These are phyloP conservation scores for Operophtera brumata DNA, from an alignment of 2,888 invertebrate species.

Conservation along the genomic window DNA sequence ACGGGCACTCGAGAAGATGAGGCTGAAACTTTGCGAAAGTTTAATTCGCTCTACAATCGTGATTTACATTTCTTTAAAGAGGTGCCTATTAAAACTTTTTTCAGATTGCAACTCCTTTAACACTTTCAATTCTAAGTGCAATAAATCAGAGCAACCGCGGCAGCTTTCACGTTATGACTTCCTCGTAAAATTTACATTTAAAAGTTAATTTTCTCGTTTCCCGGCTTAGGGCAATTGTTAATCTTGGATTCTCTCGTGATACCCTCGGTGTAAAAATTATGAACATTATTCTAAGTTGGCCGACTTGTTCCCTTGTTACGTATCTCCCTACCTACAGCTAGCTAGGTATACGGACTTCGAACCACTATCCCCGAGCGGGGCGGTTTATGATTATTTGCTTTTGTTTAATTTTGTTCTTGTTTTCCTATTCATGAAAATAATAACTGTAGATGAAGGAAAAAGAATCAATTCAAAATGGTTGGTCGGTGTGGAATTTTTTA, in stretches of 20 bases:
- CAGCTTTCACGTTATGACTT: slow-evolving; percentile 79
- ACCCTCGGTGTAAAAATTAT: slow-evolving; percentile 56
- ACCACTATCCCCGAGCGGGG: slow-evolving; percentile 15
- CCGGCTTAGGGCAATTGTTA: slow-evolving; percentile 73
- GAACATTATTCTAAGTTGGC: slow-evolving; percentile 51
- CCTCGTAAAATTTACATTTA: slow-evolving; percentile 80
- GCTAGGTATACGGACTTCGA: slow-evolving; percentile 1
- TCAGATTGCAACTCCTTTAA: slow-evolving; percentile 79
- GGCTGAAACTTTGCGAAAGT: slow-evolving; percentile 68
- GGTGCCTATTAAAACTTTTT: slow-evolving; percentile 80
- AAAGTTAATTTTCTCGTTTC: slow-evolving; percentile 77
- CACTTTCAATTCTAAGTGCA: slow-evolving; percentile 77
- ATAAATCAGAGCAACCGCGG: slow-evolving; percentile 78
- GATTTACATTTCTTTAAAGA: slow-evolving; percentile 79
- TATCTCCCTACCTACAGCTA: slow-evolving; percentile 2
- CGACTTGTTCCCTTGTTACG: slow-evolving; percentile 26
- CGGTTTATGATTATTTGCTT: slow-evolving; percentile 19
- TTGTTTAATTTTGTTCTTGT: slow-evolving; percentile 15
- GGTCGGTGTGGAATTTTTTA: not conserved
- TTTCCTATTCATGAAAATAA: slow-evolving; percentile 11
- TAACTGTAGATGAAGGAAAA: not conserved
- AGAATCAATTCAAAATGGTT: not conserved
- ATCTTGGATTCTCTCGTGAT: slow-evolving; percentile 67
- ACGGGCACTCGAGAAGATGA: slow-evolving; percentile 65
- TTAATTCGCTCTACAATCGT: slow-evolving; percentile 66